phyloP scores from a whole-genome alignment of 1,140 invertebrate genomes.

The Steinernema feltiae region DNA sequence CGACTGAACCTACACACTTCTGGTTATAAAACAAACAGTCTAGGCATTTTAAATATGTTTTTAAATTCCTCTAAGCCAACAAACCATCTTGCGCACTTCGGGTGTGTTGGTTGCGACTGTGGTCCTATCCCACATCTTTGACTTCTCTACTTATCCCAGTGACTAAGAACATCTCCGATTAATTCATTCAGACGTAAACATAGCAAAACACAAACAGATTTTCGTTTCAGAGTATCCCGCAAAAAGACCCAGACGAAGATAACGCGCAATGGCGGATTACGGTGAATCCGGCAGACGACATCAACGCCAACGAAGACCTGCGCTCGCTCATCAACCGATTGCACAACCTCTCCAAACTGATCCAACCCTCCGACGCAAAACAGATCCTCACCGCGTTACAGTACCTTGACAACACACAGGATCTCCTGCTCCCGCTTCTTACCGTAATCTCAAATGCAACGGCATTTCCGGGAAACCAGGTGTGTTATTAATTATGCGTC shows the following conservation, averaged over 20 bases:
- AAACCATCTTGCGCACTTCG: too few species aligned
- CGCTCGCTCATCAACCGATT: constrained; percentile 37
- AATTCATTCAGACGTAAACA: too few species aligned
- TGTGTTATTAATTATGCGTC: constrained; percentile 14
- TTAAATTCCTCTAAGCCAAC: too few species aligned
- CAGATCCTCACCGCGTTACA: constrained; percentile 44
- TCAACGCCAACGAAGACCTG: constrained; percentile 19
- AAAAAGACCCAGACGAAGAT: constrained; percentile 50
- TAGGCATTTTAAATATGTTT: too few species aligned
- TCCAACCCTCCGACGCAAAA: constrained; percentile 38
- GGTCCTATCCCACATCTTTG: too few species aligned
- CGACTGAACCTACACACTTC: too few species aligned
- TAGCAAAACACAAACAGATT: neutral
- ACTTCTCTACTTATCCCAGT: too few species aligned
- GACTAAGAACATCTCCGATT: too few species aligned
- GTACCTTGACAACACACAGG: constrained; percentile 36
- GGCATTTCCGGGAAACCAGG: constrained; percentile 42
- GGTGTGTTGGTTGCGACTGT: too few species aligned
- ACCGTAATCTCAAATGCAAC: constrained; percentile 50
- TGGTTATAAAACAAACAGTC: too few species aligned
- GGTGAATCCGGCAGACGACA: constrained; percentile 38
- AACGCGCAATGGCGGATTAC: constrained; percentile 48
- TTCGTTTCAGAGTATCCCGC: constrained; percentile 42
- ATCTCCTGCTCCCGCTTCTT: constrained; percentile 43
- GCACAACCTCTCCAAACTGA: constrained; percentile 44